Percentiles rank a stretch among this genome's conserved stretches.
Conservation (phyloP, 2,888 invertebrate species). For the Boloria euphrosyne region DNA sequence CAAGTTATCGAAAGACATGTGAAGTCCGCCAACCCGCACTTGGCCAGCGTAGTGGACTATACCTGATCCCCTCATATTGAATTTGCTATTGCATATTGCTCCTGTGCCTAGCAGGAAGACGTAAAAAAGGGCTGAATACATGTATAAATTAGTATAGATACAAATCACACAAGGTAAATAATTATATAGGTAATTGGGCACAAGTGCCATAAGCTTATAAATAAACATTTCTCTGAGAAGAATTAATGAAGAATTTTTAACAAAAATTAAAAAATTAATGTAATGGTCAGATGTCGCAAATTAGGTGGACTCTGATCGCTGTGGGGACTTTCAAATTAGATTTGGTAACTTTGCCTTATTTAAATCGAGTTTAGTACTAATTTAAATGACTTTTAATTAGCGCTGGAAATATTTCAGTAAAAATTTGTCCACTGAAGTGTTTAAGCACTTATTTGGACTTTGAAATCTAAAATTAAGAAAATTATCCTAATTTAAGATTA, state of each 20-base stretch:
- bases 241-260: slow-evolving; percentile 23
- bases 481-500: too few species aligned
- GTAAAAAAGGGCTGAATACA: too few species aligned
- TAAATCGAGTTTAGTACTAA: slow-evolving; percentile 28
- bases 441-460: neutral
- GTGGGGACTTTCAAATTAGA: slow-evolving; percentile 45
- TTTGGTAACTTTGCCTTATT: slow-evolving; percentile 37
- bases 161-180: too few species aligned
- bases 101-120: too few species aligned
- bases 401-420: slow-evolving; percentile 17
- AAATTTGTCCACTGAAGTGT: neutral
- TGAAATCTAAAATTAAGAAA: too few species aligned
- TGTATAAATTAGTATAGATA: too few species aligned
- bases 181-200: too few species aligned
- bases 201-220: neutral
- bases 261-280: slow-evolving; percentile 35
- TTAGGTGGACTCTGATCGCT: slow-evolving; percentile 40
- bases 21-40: too few species aligned
- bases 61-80: too few species aligned
- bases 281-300: slow-evolving; percentile 47
- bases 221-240: neutral
- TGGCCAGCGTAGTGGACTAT: too few species aligned
- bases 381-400: slow-evolving; percentile 25
- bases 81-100: too few species aligned
- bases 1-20: too few species aligned